Evolutionary conservation across 2,888 invertebrate species (phyloP).

Genomic region (Heliconius charithonia): DNA sequence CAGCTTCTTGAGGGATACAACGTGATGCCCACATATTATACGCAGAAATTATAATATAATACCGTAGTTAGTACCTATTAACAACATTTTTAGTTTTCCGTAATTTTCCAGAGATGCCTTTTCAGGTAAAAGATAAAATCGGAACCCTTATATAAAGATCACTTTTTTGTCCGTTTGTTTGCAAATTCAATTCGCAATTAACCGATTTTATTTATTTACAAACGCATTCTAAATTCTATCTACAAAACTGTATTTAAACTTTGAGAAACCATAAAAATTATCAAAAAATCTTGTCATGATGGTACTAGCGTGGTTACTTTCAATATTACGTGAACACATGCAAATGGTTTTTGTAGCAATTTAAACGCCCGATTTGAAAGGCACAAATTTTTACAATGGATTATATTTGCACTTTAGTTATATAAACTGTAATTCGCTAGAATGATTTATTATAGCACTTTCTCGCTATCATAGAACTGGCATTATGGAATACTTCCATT

Average conservation of each 20-base stretch:
- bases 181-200: no score
- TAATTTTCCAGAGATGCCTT: no score
- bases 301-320: slow-evolving; percentile 32
- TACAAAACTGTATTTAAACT: not conserved
- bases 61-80: no score
- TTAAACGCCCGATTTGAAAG: slow-evolving; percentile 40
- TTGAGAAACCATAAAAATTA: slow-evolving; percentile 4
- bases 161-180: no score
- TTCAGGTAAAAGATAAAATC: no score
- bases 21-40: no score
- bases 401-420: slow-evolving; percentile 39
- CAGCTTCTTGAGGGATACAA: no score
- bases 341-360: slow-evolving; percentile 42
- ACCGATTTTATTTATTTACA: no score
- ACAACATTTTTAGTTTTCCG: no score
- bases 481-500: slow-evolving; percentile 1
- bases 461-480: slow-evolving; percentile 32
- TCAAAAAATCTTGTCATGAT: slow-evolving; percentile 10
- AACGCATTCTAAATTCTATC: no score
- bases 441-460: slow-evolving; percentile 39
- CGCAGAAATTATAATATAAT: no score
- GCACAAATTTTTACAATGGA: slow-evolving; percentile 33
- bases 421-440: slow-evolving; percentile 40
- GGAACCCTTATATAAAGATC: no score
- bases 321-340: slow-evolving; percentile 42